phyloP scores from a whole-genome alignment of 2,888 invertebrate genomes.

The Zele albiditarsus region DNA sequence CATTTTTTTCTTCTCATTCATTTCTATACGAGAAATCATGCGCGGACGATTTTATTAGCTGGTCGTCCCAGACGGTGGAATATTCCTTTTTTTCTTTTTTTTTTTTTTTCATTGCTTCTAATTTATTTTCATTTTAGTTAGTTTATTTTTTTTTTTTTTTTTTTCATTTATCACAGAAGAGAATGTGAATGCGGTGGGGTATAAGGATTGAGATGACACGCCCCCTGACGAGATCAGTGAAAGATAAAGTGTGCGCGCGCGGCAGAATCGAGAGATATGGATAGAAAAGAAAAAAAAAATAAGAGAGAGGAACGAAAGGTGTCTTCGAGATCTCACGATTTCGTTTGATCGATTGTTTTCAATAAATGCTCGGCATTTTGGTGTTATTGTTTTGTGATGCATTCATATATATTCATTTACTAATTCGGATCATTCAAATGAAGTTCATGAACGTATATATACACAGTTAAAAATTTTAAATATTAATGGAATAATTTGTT shows the following conservation, averaged over 20 bases:
- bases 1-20: constrained; percentile 33
- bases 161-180: constrained; percentile 19
- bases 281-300: neutral
- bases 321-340: constrained; percentile 37
- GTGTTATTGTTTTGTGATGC: neutral
- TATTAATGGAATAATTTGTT: no score
- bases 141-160: constrained; percentile 36
- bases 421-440: no score
- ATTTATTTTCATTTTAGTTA: constrained; percentile 16
- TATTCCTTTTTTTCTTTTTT: constrained; percentile 33
- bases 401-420: no score
- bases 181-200: neutral
- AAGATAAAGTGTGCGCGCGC: constrained; percentile 44
- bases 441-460: no score
- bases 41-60: constrained; percentile 54
- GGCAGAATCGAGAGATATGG: constrained; percentile 2
- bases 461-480: no score
- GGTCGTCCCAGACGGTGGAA: constrained; percentile 45
- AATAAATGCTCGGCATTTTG: constrained; percentile 32
- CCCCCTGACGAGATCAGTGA: constrained; percentile 49
- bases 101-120: constrained; percentile 10
- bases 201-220: constrained; percentile 56
- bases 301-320: constrained; percentile 28
- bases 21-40: constrained; percentile 50
- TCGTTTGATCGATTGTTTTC: constrained; percentile 42